Base-by-base conservation (phyloP, 2,888 invertebrate species). In the Thera obeliscata region DNA sequence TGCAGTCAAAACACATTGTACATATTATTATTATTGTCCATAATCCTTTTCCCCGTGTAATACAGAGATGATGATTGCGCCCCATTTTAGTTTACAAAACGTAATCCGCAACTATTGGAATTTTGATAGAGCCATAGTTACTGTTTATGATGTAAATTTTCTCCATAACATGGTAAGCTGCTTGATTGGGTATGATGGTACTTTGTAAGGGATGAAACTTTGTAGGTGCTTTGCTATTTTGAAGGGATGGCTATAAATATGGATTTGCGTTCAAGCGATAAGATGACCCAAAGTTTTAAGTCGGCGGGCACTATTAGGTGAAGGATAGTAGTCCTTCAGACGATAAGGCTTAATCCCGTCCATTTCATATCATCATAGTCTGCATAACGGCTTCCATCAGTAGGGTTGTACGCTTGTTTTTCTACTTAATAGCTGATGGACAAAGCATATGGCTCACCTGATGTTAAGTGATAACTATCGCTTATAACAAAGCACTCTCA, bases 1-100 rank as follows among this genome's bases (percentile, higher is more conserved):
- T 59, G 55, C 22, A 56, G 8, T 22, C 1, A 2, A 43, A 36
- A 56, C 35, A 62, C 56, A 35, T 5, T 62, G 50, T 52, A 41
- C 54, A 22, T 38, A 59, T 22, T 22, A 22, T 22, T 22, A 22
- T 22, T 22, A 22, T 8, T 43, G 61, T 43, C 71, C 66, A 71
- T 74, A 73, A 71, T 73, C 76, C 75, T 83, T 83, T 82, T 83
- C 88, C 85, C 84, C 83, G 76, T 85, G 84, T 93, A 91, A 93
- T 90, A 79, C 84, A 33, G 87, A 90, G 91, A 92, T 88, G 93
- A 90, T 93, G 92, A 93, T 93, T 93, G 92, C 91, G 87, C 78
- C 90, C 91, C 87, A 85, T 91, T 90, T 90, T 83, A 92, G 93
- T 93, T 92, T 93, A 93, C 93, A 91, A 93, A 93, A 93, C 92